Base-by-base conservation (phyloP, 1,140 invertebrate species). In the Macrobrachium nipponense region DNA sequence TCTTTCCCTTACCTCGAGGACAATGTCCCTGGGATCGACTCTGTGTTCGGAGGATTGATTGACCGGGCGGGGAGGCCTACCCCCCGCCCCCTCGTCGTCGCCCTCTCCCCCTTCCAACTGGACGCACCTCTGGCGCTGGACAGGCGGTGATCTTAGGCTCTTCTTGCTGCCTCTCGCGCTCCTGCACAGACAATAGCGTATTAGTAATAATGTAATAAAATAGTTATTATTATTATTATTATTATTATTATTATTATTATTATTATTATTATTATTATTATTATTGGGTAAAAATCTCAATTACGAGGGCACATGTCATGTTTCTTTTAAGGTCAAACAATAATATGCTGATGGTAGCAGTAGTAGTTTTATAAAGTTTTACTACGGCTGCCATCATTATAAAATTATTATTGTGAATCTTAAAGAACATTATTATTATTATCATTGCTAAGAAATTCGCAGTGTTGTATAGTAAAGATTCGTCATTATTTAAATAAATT, bases 121-220 rank as follows among this genome's bases (percentile, higher is more conserved):
- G 36, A 87, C 80, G 66, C 85, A 87, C 61, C 85, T 23, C 79
- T 87, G 85, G 36, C 85, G 85, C 79, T 87, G 85, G 59, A 87
- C 85, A 44, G 85, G 85, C 58, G 85, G 85, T 61, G 79, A 81
- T 70, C 85, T 60, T 79, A 77, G 60, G 44, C 72, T 76, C 59
- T 79, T 62, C 79, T 87, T 87, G 72, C 85, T 81, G 85, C 85
- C 75, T n/a, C 64, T 27, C 23, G 70, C 79, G 15, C 85, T 64
- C 59, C 85, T 87, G 72, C 85, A 77, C 79, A 15, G 43, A 43
- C 20, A 44, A 44, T n/a, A n/a, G n/a, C n/a, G n/a, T n/a, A n/a
- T n/a, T n/a, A n/a, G n/a, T n/a, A n/a, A n/a, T n/a, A n/a, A n/a
- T n/a, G n/a, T n/a, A n/a, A n/a, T n/a, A n/a, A n/a, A n/a, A n/a